These are phyloP conservation scores for Corythornis madagascariensis DNA, from an alignment of 2,113 vertebrate species.

Conservation along the genomic window DNA sequence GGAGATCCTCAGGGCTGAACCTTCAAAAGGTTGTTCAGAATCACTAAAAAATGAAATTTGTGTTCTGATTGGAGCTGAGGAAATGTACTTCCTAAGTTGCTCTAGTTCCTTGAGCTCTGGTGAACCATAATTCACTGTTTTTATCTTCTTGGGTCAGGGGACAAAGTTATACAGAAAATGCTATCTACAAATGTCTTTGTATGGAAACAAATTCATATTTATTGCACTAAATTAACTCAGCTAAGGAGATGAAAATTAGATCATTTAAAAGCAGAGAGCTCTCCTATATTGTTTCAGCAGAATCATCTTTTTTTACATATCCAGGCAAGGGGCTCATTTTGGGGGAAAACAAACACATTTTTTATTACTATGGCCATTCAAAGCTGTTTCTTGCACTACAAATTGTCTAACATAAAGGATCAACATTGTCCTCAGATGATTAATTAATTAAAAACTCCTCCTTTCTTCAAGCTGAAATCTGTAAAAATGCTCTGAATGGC, in stretches of 20 bases:
- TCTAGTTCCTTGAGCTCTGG: background rate
- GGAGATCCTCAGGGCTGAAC: background rate
- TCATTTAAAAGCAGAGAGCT: conserved; percentile 46
- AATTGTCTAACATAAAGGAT: conserved; percentile 28
- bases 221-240: conserved; percentile 27
- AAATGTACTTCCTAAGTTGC: background rate
- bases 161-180: background rate
- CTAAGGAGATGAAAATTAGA: conserved; percentile 61
- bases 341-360: conserved; percentile 48
- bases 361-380: conserved; percentile 43
- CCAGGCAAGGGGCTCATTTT: background rate
- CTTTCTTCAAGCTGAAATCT: background rate
- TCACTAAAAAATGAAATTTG: background rate
- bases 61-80: background rate
- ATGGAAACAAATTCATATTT: conserved; percentile 45
- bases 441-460: conserved; percentile 54
- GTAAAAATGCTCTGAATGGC: background rate
- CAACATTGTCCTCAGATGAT: background rate
- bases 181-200: background rate
- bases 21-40: background rate
- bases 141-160: background rate
- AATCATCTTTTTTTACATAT: background rate
- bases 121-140: background rate
- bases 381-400: conserved; percentile 19
- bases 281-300: background rate